These are phyloP conservation scores for Drosophila mercatorum DNA, from an alignment of 2,888 invertebrate genomes.

Conservation along the genomic window DNA sequence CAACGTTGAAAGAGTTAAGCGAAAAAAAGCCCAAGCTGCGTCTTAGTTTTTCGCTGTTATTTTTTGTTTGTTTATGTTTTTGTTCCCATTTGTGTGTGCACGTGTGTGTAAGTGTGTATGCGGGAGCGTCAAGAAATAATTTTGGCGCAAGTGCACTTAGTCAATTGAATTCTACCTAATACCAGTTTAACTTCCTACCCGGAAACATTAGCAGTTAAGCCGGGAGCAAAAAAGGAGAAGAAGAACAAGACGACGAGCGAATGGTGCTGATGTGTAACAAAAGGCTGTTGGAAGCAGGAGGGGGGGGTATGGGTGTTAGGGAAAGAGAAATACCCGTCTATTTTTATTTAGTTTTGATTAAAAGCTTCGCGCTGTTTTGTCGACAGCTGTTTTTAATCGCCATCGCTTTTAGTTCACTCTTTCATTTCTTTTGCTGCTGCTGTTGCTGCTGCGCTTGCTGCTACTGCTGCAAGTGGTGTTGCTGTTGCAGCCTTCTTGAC, in stretches of 20 bases:
- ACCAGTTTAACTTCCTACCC: slow-evolving; percentile 16
- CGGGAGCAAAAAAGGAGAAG: background rate
- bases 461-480: slow-evolving; percentile 8
- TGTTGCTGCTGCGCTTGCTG: slow-evolving; percentile 26
- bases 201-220: background rate
- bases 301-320: background rate
- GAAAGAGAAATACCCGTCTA: no score
- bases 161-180: slow-evolving; percentile 23
- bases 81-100: slow-evolving; percentile 22
- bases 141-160: slow-evolving; percentile 39
- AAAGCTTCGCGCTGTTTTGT: slow-evolving; percentile 19
- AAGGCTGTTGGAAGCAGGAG: background rate
- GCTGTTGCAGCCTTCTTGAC: slow-evolving; percentile 24
- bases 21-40: slow-evolving; percentile 21
- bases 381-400: slow-evolving; percentile 61
- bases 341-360: slow-evolving; percentile 12
- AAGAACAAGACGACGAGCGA: no score
- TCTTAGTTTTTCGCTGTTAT: slow-evolving; percentile 2
- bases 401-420: slow-evolving; percentile 36
- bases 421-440: slow-evolving; percentile 9
- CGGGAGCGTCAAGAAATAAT: slow-evolving; percentile 15
- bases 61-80: slow-evolving; percentile 10
- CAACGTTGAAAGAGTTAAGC: slow-evolving; percentile 11
- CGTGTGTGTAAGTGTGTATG: background rate
- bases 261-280: background rate